Base-by-base conservation (phyloP, 92 coral and sea anemone species). In the Actinostola sp. region DNA sequence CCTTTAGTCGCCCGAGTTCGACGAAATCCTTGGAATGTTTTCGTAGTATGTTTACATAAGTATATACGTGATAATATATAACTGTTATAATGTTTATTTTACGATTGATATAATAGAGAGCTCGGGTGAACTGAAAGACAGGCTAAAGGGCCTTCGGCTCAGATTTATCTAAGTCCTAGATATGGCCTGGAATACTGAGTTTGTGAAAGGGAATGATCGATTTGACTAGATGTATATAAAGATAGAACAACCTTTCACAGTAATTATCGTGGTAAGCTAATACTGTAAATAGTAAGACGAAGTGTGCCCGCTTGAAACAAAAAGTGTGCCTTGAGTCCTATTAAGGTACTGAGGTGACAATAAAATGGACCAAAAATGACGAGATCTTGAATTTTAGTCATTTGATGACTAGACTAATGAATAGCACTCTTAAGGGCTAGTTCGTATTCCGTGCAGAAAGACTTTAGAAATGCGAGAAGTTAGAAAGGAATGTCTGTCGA, bases 51-150 rank as follows among this genome's bases (percentile, higher is more conserved):
- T 75, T 75, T 75, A 75, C 63, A 32, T 50, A 46, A 61, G 58
- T 51, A 54, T 63, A 64, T 48, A 63, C 24, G 41, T 36, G 35
- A 48, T 55, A 11, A n/a, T n/a, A n/a, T 19, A 2, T 34, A 46
- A 35, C 28, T 29, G 25, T n/a, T 75, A 46, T 43, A n/a, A 25
- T 64, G 81, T 75, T 75, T 75, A 64, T 52, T 75, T 75, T 75
- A 61, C 41, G 56, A 53, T 23, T 52, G 68, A 61, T 75, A 63
- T 15, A 28, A 23, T 2, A 48, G 2, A 33, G 12, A 45, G 26
- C 33, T 36, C 60, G 45, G 52, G 46, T 50, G 15, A 41, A 74
- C 11, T 42, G 39, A 24, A 33, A 14, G 51, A 26, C 42, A 34
- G 20, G 63, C 24, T 70, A 30, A 24, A n/a, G n/a, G n/a, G n/a